Conservation (phyloP, 2,113 vertebrate genomes). For the Notiomystis cincta region DNA sequence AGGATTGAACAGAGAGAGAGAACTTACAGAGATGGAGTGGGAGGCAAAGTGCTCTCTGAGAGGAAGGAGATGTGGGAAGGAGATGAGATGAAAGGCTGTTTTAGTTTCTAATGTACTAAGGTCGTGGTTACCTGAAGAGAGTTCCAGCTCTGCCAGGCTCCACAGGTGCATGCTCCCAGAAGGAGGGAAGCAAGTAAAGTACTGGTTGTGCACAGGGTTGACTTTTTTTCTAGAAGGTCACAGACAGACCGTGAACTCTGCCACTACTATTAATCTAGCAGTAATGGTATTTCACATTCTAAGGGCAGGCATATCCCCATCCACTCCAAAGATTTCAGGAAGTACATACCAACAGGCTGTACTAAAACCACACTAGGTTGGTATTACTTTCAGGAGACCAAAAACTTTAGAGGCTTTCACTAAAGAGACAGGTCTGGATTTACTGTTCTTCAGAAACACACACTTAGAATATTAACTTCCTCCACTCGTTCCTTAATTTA, state of each 20-base stretch:
- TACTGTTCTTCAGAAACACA: neutral
- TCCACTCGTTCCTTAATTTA: neutral
- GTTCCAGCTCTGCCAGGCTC: neutral
- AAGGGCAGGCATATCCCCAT: neutral
- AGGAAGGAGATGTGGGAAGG: conserved; percentile 18
- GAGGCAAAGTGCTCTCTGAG: conserved; percentile 16
- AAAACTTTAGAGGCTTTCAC: neutral
- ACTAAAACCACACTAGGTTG: neutral
- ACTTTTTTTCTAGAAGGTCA: neutral
- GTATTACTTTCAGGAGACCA: neutral
- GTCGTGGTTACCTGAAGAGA: neutral
- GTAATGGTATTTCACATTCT: neutral
- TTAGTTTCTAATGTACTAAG: neutral
- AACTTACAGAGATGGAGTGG: conserved; percentile 49
- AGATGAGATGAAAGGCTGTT: neutral
- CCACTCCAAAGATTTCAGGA: neutral
- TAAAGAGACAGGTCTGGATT: neutral
- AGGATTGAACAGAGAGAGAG: conserved; percentile 46
- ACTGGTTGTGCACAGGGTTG: neutral
- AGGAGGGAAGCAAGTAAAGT: neutral
- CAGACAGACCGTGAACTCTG: neutral
- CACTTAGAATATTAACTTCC: neutral
- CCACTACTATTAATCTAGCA: neutral
- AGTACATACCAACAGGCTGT: neutral
- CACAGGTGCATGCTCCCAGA: neutral